Evolutionary conservation across 1,140 invertebrate species (phyloP), one percentile per base, ranked within the genome.

Genomic region (Sminthurinus signatus): DNA sequence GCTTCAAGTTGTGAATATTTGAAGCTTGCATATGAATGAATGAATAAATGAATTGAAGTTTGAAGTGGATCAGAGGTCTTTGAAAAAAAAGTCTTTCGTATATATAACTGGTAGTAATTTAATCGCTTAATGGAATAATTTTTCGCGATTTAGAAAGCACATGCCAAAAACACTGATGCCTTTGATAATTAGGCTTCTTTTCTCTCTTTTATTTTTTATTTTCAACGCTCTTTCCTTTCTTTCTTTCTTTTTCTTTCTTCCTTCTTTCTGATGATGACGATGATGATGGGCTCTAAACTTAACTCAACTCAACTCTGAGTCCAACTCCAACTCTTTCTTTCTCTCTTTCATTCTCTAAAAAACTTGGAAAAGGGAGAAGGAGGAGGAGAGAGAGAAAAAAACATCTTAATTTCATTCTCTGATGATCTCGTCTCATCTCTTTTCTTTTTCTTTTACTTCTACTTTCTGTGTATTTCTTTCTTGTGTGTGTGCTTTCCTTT

Each of bases 61-160:
- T 43, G 31, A 28, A 59, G 56, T 44, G 46, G 44, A 58, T 58
- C 25, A 64, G 44, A 58, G 55, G 54, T 51, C 62, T 64, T 64
- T 64, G 55, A 50, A 62, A 63, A n/a, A n/a, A 64, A 66, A 61
- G 39, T 55, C 57, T 29, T 25, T 44, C 52, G 65, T 55, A 54
- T n/a, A n/a, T n/a, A n/a, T n/a, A n/a, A n/a, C n/a, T n/a, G n/a
- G n/a, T n/a, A n/a, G n/a, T 66, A 68, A 64, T 70, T 70, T 70
- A 70, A 70, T 70, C 69, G 65, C 69, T 65, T 67, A 70, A 67
- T 67, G 69, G 69, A 70, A 70, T 70, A 70, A 67, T 70, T 67
- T 70, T 70, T 70, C 60, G 61, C 59, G 60, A 63, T 60, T 70
- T 65, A 65, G 51, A 67, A 61, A 63, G 56, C 65, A 70, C 69